Percentiles rank a stretch among this genome's conserved stretches.
phyloP scores from a whole-genome alignment of 2,113 vertebrate genomes.

The Psophia crepitans region DNA sequence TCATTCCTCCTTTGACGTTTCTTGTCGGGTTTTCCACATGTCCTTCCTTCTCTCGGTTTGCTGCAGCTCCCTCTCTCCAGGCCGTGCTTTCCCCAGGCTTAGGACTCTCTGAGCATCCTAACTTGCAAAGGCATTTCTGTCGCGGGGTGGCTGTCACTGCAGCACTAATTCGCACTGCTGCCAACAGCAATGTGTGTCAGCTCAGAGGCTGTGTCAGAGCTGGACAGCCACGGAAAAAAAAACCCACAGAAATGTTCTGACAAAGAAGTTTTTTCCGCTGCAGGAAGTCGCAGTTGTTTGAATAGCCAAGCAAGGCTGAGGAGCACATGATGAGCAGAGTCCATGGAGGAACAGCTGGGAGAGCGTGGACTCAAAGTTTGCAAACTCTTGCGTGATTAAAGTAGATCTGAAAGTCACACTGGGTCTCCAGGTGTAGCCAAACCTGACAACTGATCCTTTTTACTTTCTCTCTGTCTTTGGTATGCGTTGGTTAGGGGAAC shows the following conservation, averaged over 20 bases:
- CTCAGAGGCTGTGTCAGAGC: not conserved
- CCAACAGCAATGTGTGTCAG: not conserved
- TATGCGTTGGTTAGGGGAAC: not conserved
- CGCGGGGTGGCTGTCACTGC: not conserved
- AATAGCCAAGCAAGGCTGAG: not conserved
- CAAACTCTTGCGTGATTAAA: not conserved
- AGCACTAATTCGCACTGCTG: not conserved
- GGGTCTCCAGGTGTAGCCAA: not conserved
- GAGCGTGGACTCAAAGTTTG: not conserved
- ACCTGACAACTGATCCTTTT: not conserved
- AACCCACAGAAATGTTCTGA: not conserved
- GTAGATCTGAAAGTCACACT: not conserved
- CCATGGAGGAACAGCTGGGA: not conserved
- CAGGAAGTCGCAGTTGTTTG: not conserved
- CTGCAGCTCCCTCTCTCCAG: not conserved
- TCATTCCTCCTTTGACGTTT: slow-evolving; percentile 25
- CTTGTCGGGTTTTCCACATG: not conserved
- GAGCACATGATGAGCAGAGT: accelerated
- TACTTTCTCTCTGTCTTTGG: not conserved
- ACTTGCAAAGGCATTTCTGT: not conserved
- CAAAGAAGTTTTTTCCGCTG: not conserved
- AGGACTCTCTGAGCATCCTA: not conserved
- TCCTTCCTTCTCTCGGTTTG: not conserved
- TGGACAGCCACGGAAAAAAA: not conserved
- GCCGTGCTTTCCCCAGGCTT: not conserved